Evolutionary conservation across 1,140 invertebrate genomes (phyloP).

Genomic region (Euschistus heros): DNA sequence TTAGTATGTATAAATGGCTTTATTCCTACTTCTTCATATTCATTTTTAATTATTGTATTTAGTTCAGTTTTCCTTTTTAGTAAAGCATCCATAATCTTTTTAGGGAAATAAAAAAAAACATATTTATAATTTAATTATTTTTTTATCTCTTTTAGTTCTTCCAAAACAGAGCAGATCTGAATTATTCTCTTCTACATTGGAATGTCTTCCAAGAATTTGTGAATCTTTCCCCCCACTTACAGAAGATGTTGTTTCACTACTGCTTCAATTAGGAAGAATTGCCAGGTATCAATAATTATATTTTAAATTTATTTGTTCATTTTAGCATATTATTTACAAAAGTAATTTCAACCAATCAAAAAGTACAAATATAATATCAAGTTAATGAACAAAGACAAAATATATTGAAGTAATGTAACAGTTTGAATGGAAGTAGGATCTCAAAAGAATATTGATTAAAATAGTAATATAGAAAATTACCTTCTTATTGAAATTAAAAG

Average conservation of each 20-base stretch:
- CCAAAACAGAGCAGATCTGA: constrained; percentile 63
- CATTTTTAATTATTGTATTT: background rate
- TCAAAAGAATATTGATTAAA: no score
- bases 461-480: no score
- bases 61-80: no score
- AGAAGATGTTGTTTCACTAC: constrained; percentile 74
- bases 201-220: constrained; percentile 75
- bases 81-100: background rate
- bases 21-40: background rate
- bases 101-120: background rate
- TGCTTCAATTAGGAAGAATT: constrained; percentile 77
- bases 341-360: no score
- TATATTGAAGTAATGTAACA: no score
- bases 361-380: no score
- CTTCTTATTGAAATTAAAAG: no score
- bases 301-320: no score
- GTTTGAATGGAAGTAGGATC: no score
- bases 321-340: no score
- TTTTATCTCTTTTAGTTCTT: constrained; percentile 46
- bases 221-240: constrained; percentile 84
- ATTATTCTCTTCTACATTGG: constrained; percentile 71
- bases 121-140: background rate
- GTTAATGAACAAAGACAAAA: no score
- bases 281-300: background rate
- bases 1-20: background rate